Base-by-base conservation (phyloP, 2,888 invertebrate genomes). In the Zygaena filipendulae region DNA sequence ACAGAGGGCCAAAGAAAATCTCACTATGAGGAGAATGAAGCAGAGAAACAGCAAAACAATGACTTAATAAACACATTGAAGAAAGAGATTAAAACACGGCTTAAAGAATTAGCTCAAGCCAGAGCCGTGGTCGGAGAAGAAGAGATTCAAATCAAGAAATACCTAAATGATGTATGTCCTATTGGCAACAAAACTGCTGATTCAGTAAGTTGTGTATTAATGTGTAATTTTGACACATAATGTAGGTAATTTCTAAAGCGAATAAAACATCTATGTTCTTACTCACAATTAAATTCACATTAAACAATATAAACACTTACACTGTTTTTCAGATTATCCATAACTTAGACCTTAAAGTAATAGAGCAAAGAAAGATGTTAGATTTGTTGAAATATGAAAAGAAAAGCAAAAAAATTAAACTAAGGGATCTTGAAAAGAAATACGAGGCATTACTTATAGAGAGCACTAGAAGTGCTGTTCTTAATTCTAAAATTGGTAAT, bases 1-100 rank as follows among this genome's bases (percentile, higher is more conserved):
- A 1, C 49, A 91, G 92, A 92, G 84, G 92, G 92, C 6, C 92
- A 92, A 70, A 84, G 92, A 44, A 91, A 91, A 49, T 92, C 92
- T 0, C 84, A 89, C 35, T 90, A 86, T 45, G 92, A 92, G 58
- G 90, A 91, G 56, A 88, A 87, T 59, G 90, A 91, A 49, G 84
- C 86, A 3, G 89, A 88, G 51, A 87, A 86, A 41, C 86, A 86
- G 45, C 83, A 85, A 36, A 90, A 90, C 54, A 77, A 81, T 32
- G 88, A 90, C 30, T 84, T 86, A 31, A 88, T 92, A 37, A 61
- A 82, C 13, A 81, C 84, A 3, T 59, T 92, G 12, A 92, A 91
- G 59, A 89, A 87, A 46, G 88, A 90, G 45, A 85, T 91, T 25
- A 86, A 86, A 41, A 70, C 84, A 31, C 59, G 90, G 9, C 77